phyloP scores from a whole-genome alignment of 1,140 invertebrate species.

The Drosophila sp. region DNA sequence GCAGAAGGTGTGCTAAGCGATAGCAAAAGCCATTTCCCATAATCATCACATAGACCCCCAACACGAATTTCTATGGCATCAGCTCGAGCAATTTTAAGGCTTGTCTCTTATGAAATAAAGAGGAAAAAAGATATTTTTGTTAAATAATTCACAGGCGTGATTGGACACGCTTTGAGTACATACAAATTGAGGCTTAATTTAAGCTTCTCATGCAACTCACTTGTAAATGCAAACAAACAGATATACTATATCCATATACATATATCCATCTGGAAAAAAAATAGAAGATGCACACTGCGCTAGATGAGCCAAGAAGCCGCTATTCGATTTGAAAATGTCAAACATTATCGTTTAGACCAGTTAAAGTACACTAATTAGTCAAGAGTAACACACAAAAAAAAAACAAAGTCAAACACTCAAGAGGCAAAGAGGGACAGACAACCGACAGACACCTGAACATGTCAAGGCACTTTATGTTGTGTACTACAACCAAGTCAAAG shows the following conservation, averaged over 20 bases:
- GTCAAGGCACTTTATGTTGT: conserved; percentile 63
- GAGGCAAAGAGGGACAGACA: background rate
- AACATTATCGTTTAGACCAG: conserved; percentile 32
- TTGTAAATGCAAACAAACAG: background rate
- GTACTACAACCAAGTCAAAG: conserved; percentile 51
- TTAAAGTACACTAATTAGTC: conserved; percentile 70
- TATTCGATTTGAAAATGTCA: conserved; percentile 53
- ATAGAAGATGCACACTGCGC: conserved; percentile 33
- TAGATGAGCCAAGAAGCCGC: conserved; percentile 17
- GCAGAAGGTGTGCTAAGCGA: conserved; percentile 57
- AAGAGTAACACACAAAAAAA: conserved; percentile 19
- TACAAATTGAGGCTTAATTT: conserved; percentile 30
- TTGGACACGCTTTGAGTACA: conserved; percentile 52
- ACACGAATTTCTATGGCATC: conserved; percentile 63
- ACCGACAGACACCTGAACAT: conserved; percentile 68
- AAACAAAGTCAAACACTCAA: conserved; percentile 10
- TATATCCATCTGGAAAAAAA: conserved; percentile 11
- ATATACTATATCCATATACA: background rate
- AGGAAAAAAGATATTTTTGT: conserved; percentile 45
- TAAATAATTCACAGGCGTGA: conserved; percentile 67
- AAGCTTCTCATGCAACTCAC: conserved; percentile 30
- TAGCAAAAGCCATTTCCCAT: conserved; percentile 63
- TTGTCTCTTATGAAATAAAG: conserved; percentile 60
- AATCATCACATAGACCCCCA: conserved; percentile 52
- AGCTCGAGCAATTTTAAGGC: conserved; percentile 58